Percentiles rank a stretch among this genome's conserved stretches.
These are phyloP conservation scores for Aleiodes leptofemur DNA, from an alignment of 2,888 invertebrate genomes.

Conservation along the genomic window DNA sequence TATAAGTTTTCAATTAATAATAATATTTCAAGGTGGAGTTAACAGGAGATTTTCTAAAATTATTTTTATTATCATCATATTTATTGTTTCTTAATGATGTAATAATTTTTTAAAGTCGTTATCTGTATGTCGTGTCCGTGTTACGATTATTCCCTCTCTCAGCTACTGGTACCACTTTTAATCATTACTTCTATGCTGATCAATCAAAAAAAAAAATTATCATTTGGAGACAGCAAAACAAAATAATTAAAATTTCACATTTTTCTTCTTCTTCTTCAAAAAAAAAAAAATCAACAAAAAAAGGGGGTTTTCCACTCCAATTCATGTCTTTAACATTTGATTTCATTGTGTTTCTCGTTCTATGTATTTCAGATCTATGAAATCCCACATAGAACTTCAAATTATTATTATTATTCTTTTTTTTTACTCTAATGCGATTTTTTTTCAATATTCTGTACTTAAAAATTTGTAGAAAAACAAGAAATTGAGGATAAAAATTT, in stretches of 20 bases:
- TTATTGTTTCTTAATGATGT: conserved; percentile 28
- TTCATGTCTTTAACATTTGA: too few relatives aligned
- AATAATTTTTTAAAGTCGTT: conserved; percentile 67
- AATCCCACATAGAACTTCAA: too few relatives aligned
- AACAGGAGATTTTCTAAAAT: too few relatives aligned
- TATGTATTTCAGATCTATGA: too few relatives aligned
- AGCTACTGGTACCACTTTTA: conserved; percentile 25
- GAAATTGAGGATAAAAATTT: conserved; percentile 31
- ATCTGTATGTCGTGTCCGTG: conserved; percentile 73
- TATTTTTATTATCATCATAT: conserved; percentile 4
- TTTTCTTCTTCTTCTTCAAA: conserved; percentile 2
- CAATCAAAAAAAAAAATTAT: conserved; percentile 32
- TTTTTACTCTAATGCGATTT: neutral
- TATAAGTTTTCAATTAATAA: conserved; percentile 56
- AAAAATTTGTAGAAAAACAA: conserved; percentile 35
- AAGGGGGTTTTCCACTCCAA: too few relatives aligned
- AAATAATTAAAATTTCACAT: neutral
- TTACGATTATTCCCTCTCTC: conserved; percentile 46
- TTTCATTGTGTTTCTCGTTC: too few relatives aligned
- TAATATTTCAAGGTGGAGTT: conserved; percentile 46
- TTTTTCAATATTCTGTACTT: neutral
- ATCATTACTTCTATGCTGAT: conserved; percentile 47
- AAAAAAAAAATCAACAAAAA: neutral
- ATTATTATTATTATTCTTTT: neutral
- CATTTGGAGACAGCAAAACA: conserved; percentile 17